Base-by-base conservation (phyloP, 2,797 vertebrate species). In the Buphagus erythrorhynchus region DNA sequence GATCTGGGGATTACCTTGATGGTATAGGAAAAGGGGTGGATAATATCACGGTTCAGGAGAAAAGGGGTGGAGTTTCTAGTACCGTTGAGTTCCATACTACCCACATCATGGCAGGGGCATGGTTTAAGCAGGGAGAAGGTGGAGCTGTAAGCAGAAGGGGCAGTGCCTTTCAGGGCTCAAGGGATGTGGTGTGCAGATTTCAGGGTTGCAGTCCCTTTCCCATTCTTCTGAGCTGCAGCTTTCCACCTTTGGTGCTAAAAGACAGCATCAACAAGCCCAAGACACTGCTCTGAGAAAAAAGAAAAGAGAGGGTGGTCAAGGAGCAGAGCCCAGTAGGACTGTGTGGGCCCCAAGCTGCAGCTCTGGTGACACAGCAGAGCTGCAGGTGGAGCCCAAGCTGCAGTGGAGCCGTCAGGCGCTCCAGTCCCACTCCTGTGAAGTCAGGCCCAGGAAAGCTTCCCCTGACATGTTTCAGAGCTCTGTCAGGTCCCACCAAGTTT, bases 241-340 rank as follows among this genome's bases (percentile, higher is more conserved):
- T 75, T 51, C n/a, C 43, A 66, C n/a, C 5, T 74, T 26, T 43
- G 26, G 21, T 43, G 36, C 7, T 58, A 2, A 22, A 62, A 46
- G 26, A 18, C 21, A 66, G 26, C 0, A 0, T 36, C 0, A 1
- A 7, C 14, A 43, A 66, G 31, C 6, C 21, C 52, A 75, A 51
- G 22, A n/a, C 0, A 0, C 18, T 3, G 4, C 6, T 43, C 45
- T 58, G 28, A 85, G 22, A 17, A 35, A 42, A 42, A 31, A 57
- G 38, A 10, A 11, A 40, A 51, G 28, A 55, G n/a, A 21, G 26
- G 8, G 31, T 0, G 0, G n/a, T n/a, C n/a, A n/a, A 19, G 7
- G 36, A n/a, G n/a, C 26, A 43, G 52, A 43, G 18, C 10, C n/a
- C 18, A 58, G 18, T 2, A 0, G 0, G 26, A 10, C n/a, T 26